Evolutionary conservation across 1,140 invertebrate genomes (phyloP).

Genomic region (Orius insidiosus): DNA sequence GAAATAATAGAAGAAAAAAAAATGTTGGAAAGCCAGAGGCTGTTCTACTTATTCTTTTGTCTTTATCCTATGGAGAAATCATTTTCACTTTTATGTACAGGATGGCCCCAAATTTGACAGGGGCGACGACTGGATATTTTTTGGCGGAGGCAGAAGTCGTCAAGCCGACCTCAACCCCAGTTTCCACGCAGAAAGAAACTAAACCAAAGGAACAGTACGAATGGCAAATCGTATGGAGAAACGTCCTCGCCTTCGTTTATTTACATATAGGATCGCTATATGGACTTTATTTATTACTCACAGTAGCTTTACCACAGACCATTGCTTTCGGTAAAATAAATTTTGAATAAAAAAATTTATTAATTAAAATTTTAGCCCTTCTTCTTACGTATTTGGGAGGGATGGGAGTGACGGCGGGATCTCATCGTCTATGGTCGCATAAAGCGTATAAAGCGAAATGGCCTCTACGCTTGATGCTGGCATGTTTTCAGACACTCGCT

Average conservation of each 20-base stretch:
- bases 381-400: conserved; percentile 28
- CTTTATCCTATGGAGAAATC: too few species aligned
- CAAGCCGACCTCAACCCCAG: conserved; percentile 13
- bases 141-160: conserved; percentile 24
- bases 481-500: conserved; percentile 56
- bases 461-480: conserved; percentile 55
- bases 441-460: conserved; percentile 69
- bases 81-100: too few species aligned
- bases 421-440: conserved; percentile 79
- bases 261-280: conserved; percentile 42
- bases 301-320: conserved; percentile 29
- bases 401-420: conserved; percentile 69
- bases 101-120: conserved; percentile 24
- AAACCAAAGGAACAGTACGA: conserved; percentile 22
- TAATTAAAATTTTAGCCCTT: conserved; percentile 23
- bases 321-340: conserved; percentile 31
- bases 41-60: too few species aligned
- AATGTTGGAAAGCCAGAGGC: too few species aligned
- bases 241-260: conserved; percentile 46
- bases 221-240: conserved; percentile 54
- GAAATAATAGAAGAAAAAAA: too few species aligned
- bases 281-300: conserved; percentile 38
- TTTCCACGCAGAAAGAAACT: neutral
- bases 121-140: conserved; percentile 22
- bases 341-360: conserved; percentile 5